A percentile compares a stretch with the other conserved stretches of the same genome.
Conservation (phyloP, 1,140 invertebrate genomes). For the Heterodera schachtii region DNA sequence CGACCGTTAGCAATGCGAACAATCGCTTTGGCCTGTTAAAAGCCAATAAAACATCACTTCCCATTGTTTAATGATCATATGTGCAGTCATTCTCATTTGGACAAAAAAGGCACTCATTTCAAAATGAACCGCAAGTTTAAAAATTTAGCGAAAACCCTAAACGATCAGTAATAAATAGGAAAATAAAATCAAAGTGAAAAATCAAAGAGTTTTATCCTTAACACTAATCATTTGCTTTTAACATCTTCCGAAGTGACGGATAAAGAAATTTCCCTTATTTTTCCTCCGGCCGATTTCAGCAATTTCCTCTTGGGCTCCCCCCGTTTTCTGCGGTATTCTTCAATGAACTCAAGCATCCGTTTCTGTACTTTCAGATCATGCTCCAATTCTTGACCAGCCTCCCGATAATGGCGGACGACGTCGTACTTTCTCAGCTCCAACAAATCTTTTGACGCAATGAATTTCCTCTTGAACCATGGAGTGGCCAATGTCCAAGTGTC, state of each 20-base stretch:
- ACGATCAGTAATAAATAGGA: not conserved
- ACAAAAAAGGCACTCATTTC: no score
- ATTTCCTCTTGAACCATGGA: constrained; percentile 60
- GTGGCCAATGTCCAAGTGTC: constrained; percentile 58
- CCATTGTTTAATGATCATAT: not conserved
- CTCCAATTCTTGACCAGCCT: constrained; percentile 47
- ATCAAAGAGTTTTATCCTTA: not conserved
- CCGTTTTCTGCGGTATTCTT: constrained; percentile 36
- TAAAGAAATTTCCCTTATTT: constrained; percentile 17
- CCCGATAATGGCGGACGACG: constrained; percentile 58
- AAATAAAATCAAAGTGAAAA: not conserved
- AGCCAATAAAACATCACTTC: not conserved
- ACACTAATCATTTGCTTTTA: not conserved
- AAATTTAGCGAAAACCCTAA: no score
- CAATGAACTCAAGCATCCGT: constrained; percentile 57
- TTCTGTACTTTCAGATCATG: constrained; percentile 51
- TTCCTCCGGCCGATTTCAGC: constrained; percentile 43
- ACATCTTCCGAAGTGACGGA: not conserved
- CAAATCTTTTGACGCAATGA: constrained; percentile 48
- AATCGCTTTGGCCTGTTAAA: not conserved
- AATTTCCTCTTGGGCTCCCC: constrained; percentile 50
- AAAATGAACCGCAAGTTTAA: no score
- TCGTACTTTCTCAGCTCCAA: constrained; percentile 56
- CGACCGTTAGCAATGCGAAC: no score
- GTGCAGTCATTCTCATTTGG: not conserved